These are phyloP conservation scores for Elgaria multicarinata DNA, from an alignment of 2,113 vertebrate species.

Conservation along the genomic window DNA sequence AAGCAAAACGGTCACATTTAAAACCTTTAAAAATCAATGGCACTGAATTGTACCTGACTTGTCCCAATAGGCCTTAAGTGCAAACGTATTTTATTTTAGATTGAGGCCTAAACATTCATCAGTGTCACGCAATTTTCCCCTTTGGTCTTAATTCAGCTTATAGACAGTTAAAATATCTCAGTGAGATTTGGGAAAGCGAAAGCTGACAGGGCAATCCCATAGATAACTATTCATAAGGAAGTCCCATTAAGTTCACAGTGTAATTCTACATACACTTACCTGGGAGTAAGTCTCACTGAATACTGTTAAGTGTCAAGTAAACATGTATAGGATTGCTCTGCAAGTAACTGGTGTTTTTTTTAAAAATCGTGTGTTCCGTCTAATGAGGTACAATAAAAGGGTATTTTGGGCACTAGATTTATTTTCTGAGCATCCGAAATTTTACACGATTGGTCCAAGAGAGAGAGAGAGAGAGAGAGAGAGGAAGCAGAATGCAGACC, in stretches of 20 bases:
- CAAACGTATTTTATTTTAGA: too few species aligned
- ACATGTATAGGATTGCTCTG: not conserved
- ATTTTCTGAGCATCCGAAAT: not conserved
- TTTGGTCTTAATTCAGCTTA: not conserved
- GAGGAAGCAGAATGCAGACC: not conserved
- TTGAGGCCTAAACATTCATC: not conserved
- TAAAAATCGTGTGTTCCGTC: not conserved
- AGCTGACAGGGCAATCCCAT: too few species aligned
- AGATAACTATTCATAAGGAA: not conserved
- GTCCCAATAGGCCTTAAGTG: too few species aligned
- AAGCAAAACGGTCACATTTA: not conserved
- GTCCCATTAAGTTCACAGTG: too few species aligned
- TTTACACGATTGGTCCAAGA: not conserved
- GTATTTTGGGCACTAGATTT: not conserved
- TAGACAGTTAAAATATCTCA: not conserved
- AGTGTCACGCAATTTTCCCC: too few species aligned
- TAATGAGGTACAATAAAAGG: not conserved
- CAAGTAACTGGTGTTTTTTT: not conserved
- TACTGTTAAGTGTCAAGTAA: not conserved
- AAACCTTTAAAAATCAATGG: not conserved
- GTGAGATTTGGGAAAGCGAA: not conserved
- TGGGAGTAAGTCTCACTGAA: not conserved
- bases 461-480: not conserved
- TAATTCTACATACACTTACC: not conserved
- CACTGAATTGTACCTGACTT: not conserved